phyloP scores from a whole-genome alignment of 2,888 invertebrate species.

The Drosophila niveifrons region DNA sequence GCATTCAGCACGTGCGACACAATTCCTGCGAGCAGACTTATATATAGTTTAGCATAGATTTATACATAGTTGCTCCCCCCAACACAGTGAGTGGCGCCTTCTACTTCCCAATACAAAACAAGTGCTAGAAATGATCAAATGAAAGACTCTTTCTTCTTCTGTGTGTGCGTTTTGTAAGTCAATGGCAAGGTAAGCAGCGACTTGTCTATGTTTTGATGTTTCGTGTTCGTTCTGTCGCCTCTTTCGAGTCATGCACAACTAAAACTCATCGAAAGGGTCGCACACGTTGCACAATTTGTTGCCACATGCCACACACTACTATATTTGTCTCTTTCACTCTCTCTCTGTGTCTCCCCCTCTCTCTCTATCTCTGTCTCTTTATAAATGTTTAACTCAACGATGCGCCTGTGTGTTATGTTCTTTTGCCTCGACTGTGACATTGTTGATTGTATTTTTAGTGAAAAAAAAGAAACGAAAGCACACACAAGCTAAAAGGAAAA shows the following conservation, averaged over 20 bases:
- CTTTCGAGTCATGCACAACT: constrained; percentile 22
- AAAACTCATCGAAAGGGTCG: constrained; percentile 6
- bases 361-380: constrained; percentile 20
- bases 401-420: constrained; percentile 33
- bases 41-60: constrained; percentile 88
- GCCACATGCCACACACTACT: constrained; percentile 15
- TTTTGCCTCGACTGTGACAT: constrained; percentile 41
- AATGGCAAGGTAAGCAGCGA: constrained; percentile 71
- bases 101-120: background rate
- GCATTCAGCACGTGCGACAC: constrained; percentile 90
- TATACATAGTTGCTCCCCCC: constrained; percentile 42
- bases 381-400: constrained; percentile 38
- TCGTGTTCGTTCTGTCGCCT: constrained; percentile 47
- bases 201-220: constrained; percentile 46
- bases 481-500: constrained; percentile 10
- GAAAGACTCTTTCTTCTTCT: too few species aligned
- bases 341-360: constrained; percentile 13
- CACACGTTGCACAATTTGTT: constrained; percentile 34
- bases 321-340: constrained; percentile 13
- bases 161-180: constrained; percentile 46
- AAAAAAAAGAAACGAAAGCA: constrained; percentile 21
- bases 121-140: background rate
- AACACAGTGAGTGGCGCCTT: constrained; percentile 26
- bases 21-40: constrained; percentile 94
- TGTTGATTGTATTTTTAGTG: constrained; percentile 50